These are phyloP conservation scores for Zoroaster sp. DNA, from an alignment of 53 echinoderm and acorn worm species.

Conservation along the genomic window DNA sequence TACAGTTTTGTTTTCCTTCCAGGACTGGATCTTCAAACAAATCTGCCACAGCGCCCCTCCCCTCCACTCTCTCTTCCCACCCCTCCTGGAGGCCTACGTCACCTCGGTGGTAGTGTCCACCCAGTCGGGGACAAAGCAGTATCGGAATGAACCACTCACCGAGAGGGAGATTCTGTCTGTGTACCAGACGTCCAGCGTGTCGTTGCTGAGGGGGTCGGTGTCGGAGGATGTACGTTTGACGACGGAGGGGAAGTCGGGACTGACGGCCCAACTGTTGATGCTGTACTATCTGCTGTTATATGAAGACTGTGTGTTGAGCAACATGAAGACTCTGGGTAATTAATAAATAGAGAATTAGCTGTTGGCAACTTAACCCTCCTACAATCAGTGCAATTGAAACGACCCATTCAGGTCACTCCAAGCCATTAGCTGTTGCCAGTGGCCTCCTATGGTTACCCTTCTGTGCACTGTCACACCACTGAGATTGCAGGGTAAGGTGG, in stretches of 20 bases:
- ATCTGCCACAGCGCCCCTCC: conserved; percentile 87
- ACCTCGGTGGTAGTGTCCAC: conserved; percentile 87
- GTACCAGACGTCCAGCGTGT: conserved; percentile 68
- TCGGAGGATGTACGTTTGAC: conserved; percentile 27
- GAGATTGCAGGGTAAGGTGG: no score
- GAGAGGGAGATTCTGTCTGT: conserved; percentile 95
- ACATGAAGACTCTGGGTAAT: conserved; percentile 91
- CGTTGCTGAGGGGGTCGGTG: conserved; percentile 45
- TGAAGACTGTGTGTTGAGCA: conserved; percentile 90
- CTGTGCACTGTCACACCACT: no score
- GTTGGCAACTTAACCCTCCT: no score
- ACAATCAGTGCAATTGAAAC: no score
- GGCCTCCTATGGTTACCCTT: no score
- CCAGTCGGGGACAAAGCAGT: conserved; percentile 79
- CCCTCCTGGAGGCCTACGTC: conserved; percentile 92
- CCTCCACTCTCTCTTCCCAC: conserved; percentile 88
- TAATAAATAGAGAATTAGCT: no score
- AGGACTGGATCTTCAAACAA: conserved; percentile 99
- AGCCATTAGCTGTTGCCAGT: no score
- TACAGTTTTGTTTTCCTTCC: neutral
- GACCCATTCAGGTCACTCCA: no score
- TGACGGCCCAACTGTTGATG: conserved; percentile 90
- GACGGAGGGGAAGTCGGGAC: conserved; percentile 51
- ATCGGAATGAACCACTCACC: conserved; percentile 78
- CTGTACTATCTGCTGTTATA: conserved; percentile 93